A percentile compares a stretch with the other conserved stretches of the same genome.
phyloP scores from a whole-genome alignment of 1,140 invertebrate species.

The Nasonia giraulti region DNA sequence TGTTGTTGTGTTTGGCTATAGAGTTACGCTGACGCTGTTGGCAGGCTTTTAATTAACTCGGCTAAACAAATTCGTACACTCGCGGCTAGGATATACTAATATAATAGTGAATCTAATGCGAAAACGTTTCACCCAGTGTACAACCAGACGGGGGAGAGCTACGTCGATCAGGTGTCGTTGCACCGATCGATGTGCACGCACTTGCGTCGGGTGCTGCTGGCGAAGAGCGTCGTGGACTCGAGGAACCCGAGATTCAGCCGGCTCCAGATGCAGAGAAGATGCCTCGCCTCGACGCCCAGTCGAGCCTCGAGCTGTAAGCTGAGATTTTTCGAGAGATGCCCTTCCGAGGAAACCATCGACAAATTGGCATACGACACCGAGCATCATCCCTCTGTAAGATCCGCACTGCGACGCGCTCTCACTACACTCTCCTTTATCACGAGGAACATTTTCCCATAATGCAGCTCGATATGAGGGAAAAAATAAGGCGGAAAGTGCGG shows the following conservation, averaged over 20 bases:
- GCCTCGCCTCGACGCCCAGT: not conserved
- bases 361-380: constrained; percentile 67
- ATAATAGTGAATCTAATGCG: too few relatives aligned
- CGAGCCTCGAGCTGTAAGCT: not conserved
- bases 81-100: too few relatives aligned
- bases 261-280: constrained; percentile 56
- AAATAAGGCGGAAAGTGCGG: too few relatives aligned
- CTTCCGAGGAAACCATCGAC: constrained; percentile 65
- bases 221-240: constrained; percentile 67
- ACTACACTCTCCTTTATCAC: too few relatives aligned
- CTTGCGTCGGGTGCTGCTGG: constrained; percentile 65
- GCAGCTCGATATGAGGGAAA: too few relatives aligned
- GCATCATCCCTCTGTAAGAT: constrained; percentile 67
- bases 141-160: constrained; percentile 68
- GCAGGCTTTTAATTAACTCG: not conserved
- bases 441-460: too few relatives aligned
- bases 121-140: constrained; percentile 54
- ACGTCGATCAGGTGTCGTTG: constrained; percentile 66
- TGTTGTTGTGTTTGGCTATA: too few relatives aligned
- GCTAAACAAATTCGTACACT: not conserved
- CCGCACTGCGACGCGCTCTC: too few relatives aligned
- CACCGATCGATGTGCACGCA: constrained; percentile 69
- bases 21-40: too few relatives aligned
- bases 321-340: constrained; percentile 49
- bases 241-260: constrained; percentile 63